phyloP scores from a whole-genome alignment of 2,888 invertebrate species.

The Ormyrus labotus region DNA sequence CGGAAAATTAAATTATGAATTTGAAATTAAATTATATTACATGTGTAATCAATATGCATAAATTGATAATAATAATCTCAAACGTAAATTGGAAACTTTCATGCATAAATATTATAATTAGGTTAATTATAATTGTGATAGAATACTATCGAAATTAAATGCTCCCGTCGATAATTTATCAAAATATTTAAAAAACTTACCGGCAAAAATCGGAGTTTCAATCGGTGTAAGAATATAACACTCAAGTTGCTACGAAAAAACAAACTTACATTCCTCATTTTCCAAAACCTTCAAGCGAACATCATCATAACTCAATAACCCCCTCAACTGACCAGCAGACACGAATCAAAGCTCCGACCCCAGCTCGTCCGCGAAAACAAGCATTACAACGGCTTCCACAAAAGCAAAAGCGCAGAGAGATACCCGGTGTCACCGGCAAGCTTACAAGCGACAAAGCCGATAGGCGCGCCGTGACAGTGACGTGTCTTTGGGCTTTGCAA shows the following conservation, averaged over 20 bases:
- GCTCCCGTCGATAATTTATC: not conserved
- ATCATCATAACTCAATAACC: no score
- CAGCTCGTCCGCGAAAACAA: no score
- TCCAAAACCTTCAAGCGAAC: no score
- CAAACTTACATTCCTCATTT: no score
- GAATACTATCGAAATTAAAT: not conserved
- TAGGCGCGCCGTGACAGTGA: conserved; percentile 28
- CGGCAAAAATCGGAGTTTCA: no score
- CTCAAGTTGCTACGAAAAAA: no score
- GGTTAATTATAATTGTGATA: conserved; percentile 28
- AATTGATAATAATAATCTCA: conserved; percentile 47
- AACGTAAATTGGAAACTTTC: conserved; percentile 41
- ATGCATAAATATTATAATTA: conserved; percentile 44
- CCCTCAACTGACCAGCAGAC: no score
- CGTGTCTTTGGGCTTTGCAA: conserved; percentile 31
- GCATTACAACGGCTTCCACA: no score
- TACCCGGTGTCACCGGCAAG: conserved; percentile 26
- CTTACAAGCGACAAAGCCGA: conserved; percentile 14
- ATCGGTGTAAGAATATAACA: no score
- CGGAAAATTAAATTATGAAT: conserved; percentile 50
- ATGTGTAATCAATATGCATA: conserved; percentile 46
- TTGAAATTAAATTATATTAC: conserved; percentile 32
- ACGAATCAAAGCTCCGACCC: no score
- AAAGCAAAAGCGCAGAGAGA: not conserved
- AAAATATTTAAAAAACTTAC: no score